Evolutionary conservation across 2,888 invertebrate genomes (phyloP), one percentile per base, ranked within the genome.

Genomic region (Mimachlamys varia): DNA sequence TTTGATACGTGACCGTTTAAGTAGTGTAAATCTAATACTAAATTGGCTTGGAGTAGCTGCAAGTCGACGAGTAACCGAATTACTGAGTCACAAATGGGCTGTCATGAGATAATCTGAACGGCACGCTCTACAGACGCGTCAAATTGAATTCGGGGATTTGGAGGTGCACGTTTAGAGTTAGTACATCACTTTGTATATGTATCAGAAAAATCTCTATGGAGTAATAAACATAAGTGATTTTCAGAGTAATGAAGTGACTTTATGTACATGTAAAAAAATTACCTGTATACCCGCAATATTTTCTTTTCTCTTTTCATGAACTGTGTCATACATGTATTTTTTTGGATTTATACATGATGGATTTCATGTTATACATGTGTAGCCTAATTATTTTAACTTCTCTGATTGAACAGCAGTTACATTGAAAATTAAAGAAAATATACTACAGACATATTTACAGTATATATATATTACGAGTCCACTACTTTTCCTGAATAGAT

Each of bases 21-120:
- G 33, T 76, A 27, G 76, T 33, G 76, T 76, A 76, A 76, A 76
- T 76, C 76, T 76, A 76, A 33, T 76, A 10, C 76, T 76, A 76
- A 33, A 76, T 27, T 76, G 76, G 76, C 12, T 76, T 76, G 5
- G 76, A 76, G 76, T 76, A 33, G 33, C 76, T 33, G 12, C 33
- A 1, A 33, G 76, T 76, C 27, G 27, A 76, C 33, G 27, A 27
- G 76, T 76, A 76, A 76, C 76, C 15, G 27, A 76, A 76, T 76
- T 76, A 76, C 33, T 0, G 76, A 27, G 76, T 76, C 76, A 76
- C 76, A 76, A 76, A 76, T 76, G 76, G 76, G 13, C 76, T 27
- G 33, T 33, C 76, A 76, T 27, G 76, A 33, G 76, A 76, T 33
- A 12, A 76, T 76, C 76, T 33, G 76, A 27, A 15, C 33, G 33